phyloP scores from a whole-genome alignment of 2,113 vertebrate species.

The Megaceryle torquata region DNA sequence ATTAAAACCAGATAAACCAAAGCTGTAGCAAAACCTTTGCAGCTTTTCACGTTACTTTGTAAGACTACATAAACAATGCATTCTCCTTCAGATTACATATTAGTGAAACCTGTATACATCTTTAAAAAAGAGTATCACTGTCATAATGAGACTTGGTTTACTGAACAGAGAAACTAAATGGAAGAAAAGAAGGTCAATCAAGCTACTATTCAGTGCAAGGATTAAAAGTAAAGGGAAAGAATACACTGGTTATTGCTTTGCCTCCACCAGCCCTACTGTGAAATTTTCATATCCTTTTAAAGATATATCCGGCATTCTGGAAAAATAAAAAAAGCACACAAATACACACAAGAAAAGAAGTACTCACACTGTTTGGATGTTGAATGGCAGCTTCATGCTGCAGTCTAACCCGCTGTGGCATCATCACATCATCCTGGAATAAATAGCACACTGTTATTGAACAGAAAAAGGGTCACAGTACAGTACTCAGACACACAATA shows the following conservation, averaged over 20 bases:
- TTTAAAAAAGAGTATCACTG: neutral
- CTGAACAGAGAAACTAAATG: neutral
- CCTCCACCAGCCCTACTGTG: neutral
- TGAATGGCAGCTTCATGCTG: slow-evolving; percentile 79
- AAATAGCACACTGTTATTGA: slow-evolving; percentile 47
- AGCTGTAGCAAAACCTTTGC: neutral
- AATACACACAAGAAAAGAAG: neutral
- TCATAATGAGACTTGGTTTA: neutral
- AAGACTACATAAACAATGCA: neutral
- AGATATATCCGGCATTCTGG: slow-evolving; percentile 9
- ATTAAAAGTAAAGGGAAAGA: slow-evolving; percentile 16
- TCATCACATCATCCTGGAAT: slow-evolving; percentile 92
- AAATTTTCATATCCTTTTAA: slow-evolving; percentile 55
- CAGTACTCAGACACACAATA: neutral
- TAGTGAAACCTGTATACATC: neutral
- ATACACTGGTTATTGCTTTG: slow-evolving; percentile 4
- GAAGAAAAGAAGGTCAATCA: slow-evolving; percentile 3
- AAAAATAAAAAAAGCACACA: slow-evolving; percentile 5
- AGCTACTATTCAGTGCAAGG: neutral
- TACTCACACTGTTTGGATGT: slow-evolving; percentile 85
- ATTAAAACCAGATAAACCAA: neutral
- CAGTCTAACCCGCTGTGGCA: slow-evolving; percentile 87
- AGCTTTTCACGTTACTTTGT: neutral
- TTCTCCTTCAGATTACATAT: neutral
- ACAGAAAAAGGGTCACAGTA: slow-evolving; percentile 18